Conservation (phyloP, 2,888 invertebrate genomes). For the Bugulina stolonifera region DNA sequence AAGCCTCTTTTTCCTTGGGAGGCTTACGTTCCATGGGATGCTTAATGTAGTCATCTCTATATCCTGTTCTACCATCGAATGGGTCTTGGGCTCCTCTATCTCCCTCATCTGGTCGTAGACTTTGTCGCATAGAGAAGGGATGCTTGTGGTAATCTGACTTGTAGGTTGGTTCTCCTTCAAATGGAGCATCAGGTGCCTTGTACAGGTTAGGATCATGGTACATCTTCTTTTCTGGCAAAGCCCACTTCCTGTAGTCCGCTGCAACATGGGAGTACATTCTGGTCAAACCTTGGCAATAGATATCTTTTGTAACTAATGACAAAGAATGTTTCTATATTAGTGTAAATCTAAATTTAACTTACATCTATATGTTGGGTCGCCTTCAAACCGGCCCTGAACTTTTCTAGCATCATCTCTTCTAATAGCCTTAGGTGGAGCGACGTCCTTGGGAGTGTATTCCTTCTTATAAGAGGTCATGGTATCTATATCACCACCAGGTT, state of each 20-base stretch:
- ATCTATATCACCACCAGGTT: slow-evolving; percentile 46
- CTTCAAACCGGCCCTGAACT: slow-evolving; percentile 45
- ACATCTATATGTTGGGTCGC: slow-evolving; percentile 52
- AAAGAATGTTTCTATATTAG: background rate
- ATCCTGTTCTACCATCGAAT: slow-evolving; percentile 47
- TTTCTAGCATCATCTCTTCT: slow-evolving; percentile 38
- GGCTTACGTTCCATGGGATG: slow-evolving; percentile 43
- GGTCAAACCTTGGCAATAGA: too few species aligned
- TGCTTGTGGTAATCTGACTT: slow-evolving; percentile 43
- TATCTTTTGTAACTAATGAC: too few species aligned
- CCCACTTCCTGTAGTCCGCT: slow-evolving; percentile 50
- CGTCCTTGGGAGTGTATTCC: slow-evolving; percentile 45
- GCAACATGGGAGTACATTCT: too few species aligned
- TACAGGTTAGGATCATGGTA: slow-evolving; percentile 31
- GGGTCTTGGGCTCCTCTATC: slow-evolving; percentile 43
- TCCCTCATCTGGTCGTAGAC: slow-evolving; percentile 44
- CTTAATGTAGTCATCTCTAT: slow-evolving; percentile 45
- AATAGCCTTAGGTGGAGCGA: slow-evolving; percentile 37
- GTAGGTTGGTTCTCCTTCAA: slow-evolving; percentile 49
- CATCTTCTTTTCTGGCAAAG: slow-evolving; percentile 32
- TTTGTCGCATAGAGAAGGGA: slow-evolving; percentile 37
- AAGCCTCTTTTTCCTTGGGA: slow-evolving; percentile 37
- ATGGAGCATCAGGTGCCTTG: slow-evolving; percentile 41
- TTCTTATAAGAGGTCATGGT: slow-evolving; percentile 45
- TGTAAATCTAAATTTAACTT: slow-evolving; percentile 32